Evolutionary conservation across 2,113 vertebrate species (phyloP).

Genomic region (Castor canadensis): DNA sequence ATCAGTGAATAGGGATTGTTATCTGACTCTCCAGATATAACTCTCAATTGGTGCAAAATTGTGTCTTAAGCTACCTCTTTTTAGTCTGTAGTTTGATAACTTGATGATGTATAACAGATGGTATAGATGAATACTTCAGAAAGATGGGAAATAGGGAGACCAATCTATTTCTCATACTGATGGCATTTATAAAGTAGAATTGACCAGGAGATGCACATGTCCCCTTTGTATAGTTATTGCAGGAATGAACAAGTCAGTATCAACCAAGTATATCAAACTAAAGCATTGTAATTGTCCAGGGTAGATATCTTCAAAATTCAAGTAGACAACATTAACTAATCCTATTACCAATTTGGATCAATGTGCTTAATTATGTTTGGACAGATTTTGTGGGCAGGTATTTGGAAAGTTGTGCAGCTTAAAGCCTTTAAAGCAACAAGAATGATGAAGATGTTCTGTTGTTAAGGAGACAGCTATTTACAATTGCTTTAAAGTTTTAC

Average conservation of each 20-base stretch:
- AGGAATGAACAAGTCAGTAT: neutral
- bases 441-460: neutral
- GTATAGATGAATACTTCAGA: neutral
- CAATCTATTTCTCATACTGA: neutral
- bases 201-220: neutral
- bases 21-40: neutral
- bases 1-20: neutral
- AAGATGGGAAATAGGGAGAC: neutral
- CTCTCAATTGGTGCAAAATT: neutral
- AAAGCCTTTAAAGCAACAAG: neutral
- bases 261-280: neutral
- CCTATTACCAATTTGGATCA: neutral
- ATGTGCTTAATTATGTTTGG: neutral
- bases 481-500: constrained; percentile 17
- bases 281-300: neutral
- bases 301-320: neutral
- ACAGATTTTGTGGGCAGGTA: neutral
- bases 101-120: neutral
- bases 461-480: neutral
- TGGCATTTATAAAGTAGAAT: neutral
- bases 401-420: neutral
- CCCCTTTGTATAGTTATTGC: neutral
- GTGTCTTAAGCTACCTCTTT: neutral
- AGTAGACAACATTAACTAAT: constrained; percentile 23
- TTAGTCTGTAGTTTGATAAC: neutral